A percentile compares a stretch with the other conserved stretches of the same genome.
These are phyloP conservation scores for Ridgeia piscesae DNA, from an alignment of 1,140 invertebrate species.

Conservation along the genomic window DNA sequence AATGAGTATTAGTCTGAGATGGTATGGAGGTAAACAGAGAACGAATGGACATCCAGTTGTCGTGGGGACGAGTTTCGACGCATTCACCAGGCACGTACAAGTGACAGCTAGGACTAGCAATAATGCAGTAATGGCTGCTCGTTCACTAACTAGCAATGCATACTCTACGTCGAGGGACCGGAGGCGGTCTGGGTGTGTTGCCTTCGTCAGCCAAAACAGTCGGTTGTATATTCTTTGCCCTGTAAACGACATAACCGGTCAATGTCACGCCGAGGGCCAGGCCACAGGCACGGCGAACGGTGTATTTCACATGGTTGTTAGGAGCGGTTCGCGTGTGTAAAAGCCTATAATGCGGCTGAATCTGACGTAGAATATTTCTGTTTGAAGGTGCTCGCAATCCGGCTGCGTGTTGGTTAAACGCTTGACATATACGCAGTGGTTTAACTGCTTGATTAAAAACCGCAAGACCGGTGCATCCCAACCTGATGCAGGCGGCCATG, in stretches of 20 bases:
- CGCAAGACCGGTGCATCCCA: not conserved
- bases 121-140: not conserved
- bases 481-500: not conserved
- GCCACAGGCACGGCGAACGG: not conserved
- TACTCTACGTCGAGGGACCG: not conserved
- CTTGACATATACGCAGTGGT: not conserved
- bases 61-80: not conserved
- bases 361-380: not conserved
- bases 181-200: not conserved
- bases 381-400: not conserved
- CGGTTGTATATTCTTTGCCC: not conserved
- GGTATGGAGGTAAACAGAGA: not conserved
- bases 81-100: not conserved
- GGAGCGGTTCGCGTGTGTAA: not conserved
- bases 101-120: not conserved
- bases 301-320: not conserved
- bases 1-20: not conserved
- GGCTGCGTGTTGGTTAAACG: not conserved
- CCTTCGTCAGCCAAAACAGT: not conserved
- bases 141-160: not conserved
- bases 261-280: not conserved
- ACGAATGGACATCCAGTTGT: not conserved
- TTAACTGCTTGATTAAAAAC: not conserved
- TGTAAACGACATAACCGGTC: not conserved
- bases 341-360: not conserved